phyloP scores from a whole-genome alignment of 2,888 invertebrate species.

The Sinelater perroti region DNA sequence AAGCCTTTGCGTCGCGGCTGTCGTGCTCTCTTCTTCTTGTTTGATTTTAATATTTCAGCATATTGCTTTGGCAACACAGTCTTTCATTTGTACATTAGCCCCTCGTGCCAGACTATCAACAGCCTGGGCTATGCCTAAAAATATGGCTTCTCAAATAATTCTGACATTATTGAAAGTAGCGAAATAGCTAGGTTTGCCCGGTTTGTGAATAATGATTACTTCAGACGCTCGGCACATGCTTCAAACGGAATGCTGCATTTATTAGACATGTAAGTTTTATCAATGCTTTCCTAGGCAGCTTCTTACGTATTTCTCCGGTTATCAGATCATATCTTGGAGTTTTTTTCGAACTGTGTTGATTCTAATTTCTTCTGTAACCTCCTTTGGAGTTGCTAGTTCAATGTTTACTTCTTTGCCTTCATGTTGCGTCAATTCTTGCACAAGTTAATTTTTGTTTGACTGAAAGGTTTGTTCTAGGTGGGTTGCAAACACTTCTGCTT shows the following conservation, averaged over 20 bases:
- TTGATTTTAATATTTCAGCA: constrained; percentile 4
- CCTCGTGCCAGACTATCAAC: constrained; percentile 4
- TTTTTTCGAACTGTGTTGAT: constrained; percentile 1
- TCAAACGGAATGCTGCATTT: constrained; percentile 3
- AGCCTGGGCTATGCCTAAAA: background rate
- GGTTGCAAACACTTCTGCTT: constrained; percentile 8
- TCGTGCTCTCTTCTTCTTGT: constrained; percentile 1
- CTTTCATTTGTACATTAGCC: constrained; percentile 2
- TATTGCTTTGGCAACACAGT: constrained; percentile 1
- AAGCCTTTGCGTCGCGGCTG: too few species aligned
- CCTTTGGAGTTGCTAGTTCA: background rate
- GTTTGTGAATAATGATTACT: constrained; percentile 10
- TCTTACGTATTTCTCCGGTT: constrained; percentile 17
- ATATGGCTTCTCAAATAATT: background rate
- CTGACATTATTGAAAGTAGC: background rate
- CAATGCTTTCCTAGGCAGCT: too few species aligned
- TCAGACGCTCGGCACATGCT: background rate
- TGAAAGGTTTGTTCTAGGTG: constrained; percentile 13
- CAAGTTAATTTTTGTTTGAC: constrained; percentile 4
- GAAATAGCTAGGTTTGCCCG: constrained; percentile 1
- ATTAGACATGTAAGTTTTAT: constrained; percentile 18
- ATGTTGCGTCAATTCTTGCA: background rate
- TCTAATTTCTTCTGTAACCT: constrained; percentile 19
- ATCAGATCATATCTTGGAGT: constrained; percentile 10
- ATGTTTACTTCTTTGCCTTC: constrained; percentile 9